These are phyloP conservation scores for Myoxocephalus aenaeus DNA, from an alignment of 2,797 vertebrate species.

Conservation along the genomic window DNA sequence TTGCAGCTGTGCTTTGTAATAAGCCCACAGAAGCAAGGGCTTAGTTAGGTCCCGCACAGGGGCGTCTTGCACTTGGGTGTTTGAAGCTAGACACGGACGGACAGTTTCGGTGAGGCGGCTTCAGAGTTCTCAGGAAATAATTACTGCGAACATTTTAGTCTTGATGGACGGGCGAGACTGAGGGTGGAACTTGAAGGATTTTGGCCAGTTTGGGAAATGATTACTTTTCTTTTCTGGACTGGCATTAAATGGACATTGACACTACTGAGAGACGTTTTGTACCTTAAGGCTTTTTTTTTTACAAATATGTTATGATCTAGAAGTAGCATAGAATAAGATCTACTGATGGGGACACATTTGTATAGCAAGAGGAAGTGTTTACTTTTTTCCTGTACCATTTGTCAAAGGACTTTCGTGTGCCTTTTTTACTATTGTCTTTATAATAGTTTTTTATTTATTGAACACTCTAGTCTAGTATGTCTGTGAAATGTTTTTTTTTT, in stretches of 20 bases:
- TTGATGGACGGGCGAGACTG: conserved; percentile 77
- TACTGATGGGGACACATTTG: conserved; percentile 91
- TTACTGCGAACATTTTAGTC: conserved; percentile 87
- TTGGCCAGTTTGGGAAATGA: conserved; percentile 80
- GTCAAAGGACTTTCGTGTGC: conserved; percentile 98
- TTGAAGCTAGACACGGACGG: conserved; percentile 86
- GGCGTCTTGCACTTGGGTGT: conserved; percentile 89
- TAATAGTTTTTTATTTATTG: conserved; percentile 90
- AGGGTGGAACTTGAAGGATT: conserved; percentile 80
- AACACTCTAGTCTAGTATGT: conserved; percentile 88
- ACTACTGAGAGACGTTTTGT: conserved; percentile 93
- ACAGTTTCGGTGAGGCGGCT: conserved; percentile 78
- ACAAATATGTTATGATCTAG: conserved; percentile 80
- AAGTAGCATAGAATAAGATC: conserved; percentile 85
- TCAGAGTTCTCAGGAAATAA: conserved; percentile 94
- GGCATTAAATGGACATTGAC: conserved; percentile 85
- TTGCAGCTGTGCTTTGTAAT: conserved; percentile 85
- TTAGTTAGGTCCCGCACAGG: conserved; percentile 78
- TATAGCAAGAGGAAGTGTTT: conserved; percentile 90
- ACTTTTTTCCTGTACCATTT: conserved; percentile 91
- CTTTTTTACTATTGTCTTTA: conserved; percentile 99
- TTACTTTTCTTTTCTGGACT: conserved; percentile 73
- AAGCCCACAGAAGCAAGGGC: conserved; percentile 80
- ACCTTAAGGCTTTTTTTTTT: conserved; percentile 86
- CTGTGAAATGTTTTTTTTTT: conserved; percentile 82